These are phyloP conservation scores for Verasper variegatus DNA, from an alignment of 2,113 vertebrate species.

Conservation along the genomic window DNA sequence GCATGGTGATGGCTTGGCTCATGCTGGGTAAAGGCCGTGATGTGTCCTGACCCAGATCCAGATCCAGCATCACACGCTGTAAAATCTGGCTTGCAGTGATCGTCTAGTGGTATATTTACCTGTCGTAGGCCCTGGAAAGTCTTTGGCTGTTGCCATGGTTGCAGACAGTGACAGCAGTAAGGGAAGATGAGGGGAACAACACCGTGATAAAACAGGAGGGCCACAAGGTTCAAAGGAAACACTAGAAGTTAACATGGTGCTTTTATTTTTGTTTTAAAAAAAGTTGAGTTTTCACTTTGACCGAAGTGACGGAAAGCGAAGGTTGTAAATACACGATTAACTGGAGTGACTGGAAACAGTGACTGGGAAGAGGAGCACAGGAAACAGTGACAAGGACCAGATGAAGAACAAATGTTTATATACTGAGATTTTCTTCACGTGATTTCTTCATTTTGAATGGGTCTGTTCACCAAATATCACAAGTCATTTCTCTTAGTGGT, in stretches of 20 bases:
- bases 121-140: slow-evolving; percentile 83
- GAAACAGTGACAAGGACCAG: too few species aligned
- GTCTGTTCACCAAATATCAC: background rate
- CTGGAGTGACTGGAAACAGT: background rate
- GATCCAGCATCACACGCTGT: slow-evolving; percentile 67
- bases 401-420: background rate
- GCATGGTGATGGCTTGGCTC: slow-evolving; percentile 79
- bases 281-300: background rate
- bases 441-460: background rate
- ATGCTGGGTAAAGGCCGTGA: slow-evolving; percentile 76
- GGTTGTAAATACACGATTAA: background rate
- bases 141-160: slow-evolving; percentile 86
- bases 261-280: slow-evolving; percentile 10
- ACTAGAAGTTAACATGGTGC: slow-evolving; percentile 57
- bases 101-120: slow-evolving; percentile 82
- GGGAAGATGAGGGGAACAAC: slow-evolving; percentile 80
- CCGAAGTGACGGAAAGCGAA: background rate
- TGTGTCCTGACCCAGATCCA: slow-evolving; percentile 64
- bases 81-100: slow-evolving; percentile 70
- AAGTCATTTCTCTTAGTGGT: too few species aligned
- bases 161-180: slow-evolving; percentile 80
- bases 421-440: background rate
- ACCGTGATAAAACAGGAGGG: slow-evolving; percentile 65
- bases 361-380: too few species aligned
- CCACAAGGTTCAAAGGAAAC: slow-evolving; percentile 70